These are phyloP conservation scores for Cinclus cinclus DNA, from an alignment of 2,113 vertebrate genomes.

Conservation along the genomic window DNA sequence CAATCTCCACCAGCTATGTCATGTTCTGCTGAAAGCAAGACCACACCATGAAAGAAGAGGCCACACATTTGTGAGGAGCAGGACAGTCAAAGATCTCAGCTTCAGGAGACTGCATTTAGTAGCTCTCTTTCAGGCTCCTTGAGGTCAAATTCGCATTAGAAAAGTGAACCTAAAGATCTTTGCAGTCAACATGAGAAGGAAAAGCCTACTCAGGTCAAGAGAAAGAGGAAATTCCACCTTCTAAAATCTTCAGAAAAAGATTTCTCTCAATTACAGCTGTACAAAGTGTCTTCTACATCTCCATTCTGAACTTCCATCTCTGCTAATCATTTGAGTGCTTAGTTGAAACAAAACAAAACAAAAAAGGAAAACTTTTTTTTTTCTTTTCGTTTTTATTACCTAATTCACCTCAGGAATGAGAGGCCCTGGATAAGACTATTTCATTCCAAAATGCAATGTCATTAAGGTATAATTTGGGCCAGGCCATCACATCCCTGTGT, in stretches of 20 bases:
- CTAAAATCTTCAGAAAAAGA: neutral
- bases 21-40: neutral
- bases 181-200: neutral
- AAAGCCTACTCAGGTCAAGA: neutral
- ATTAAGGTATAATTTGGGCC: neutral
- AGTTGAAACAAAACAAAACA: neutral
- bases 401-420: neutral
- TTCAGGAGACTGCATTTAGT: neutral
- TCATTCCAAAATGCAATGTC: neutral
- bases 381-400: neutral
- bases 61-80: neutral
- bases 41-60: neutral
- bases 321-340: neutral
- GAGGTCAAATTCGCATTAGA: neutral
- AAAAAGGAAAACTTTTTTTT: no score
- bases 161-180: neutral
- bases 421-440: neutral
- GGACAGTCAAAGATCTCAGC: neutral
- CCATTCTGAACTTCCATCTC: neutral
- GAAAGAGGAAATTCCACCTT: neutral
- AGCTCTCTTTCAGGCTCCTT: neutral
- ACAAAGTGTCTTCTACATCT: neutral
- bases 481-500: rapidly evolving
- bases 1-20: neutral
- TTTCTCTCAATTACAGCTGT: neutral